phyloP scores from a whole-genome alignment of 2,113 vertebrate species.

The Nymphicus hollandicus region DNA sequence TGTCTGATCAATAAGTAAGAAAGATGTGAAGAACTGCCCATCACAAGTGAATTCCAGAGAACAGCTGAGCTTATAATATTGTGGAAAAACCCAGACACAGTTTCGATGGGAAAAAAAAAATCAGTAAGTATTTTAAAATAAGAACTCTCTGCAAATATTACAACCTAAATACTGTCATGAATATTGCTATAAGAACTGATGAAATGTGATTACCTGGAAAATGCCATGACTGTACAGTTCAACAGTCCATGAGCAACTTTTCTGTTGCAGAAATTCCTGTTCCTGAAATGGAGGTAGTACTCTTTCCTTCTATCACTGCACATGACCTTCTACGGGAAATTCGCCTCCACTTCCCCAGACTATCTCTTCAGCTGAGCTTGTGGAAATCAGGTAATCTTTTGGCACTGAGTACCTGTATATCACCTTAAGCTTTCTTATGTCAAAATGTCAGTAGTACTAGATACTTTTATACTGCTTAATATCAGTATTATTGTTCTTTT shows the following conservation, averaged over 20 bases:
- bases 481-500: background rate
- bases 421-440: constrained; percentile 12
- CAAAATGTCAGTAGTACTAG: background rate
- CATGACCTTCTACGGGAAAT: background rate
- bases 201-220: background rate
- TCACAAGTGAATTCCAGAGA: background rate
- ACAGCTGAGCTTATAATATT: background rate
- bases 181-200: background rate
- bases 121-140: background rate
- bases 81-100: background rate
- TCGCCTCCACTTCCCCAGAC: background rate
- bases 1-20: background rate
- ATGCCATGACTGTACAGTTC: background rate
- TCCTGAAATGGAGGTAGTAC: background rate
- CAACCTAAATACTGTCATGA: background rate
- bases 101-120: background rate
- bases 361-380: background rate
- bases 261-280: background rate
- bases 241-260: background rate
- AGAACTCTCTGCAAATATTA: background rate
- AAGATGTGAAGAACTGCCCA: background rate
- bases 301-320: background rate
- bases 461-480: constrained; percentile 14
- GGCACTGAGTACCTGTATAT: background rate
- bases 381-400: background rate